Percentiles rank a stretch among this genome's conserved stretches.
Conservation (phyloP, 1,140 invertebrate genomes). For the Drosophila asahinai region DNA sequence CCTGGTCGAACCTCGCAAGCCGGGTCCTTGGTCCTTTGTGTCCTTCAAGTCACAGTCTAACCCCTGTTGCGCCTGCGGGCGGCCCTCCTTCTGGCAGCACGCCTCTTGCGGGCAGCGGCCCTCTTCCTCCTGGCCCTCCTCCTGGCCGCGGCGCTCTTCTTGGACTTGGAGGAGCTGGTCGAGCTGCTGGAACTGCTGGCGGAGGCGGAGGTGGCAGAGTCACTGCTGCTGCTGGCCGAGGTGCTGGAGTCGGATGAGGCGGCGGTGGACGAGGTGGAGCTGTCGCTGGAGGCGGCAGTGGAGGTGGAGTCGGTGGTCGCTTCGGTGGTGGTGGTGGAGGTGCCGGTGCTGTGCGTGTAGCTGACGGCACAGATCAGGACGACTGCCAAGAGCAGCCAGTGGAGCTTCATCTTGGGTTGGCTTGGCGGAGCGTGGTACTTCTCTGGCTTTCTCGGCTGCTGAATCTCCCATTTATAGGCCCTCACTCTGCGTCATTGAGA, state of each 20-base stretch:
- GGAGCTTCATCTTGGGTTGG: slow-evolving; percentile 25
- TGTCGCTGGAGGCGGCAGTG: not conserved
- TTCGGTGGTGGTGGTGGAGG: not conserved
- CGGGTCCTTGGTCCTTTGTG: not conserved
- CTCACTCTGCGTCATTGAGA: slow-evolving; percentile 28
- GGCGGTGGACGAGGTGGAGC: not conserved
- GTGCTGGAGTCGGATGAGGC: slow-evolving; percentile 6
- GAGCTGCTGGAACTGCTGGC: slow-evolving; percentile 8
- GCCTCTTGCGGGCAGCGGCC: slow-evolving; percentile 8
- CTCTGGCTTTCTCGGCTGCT: slow-evolving; percentile 7
- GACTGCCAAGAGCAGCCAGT: slow-evolving; percentile 32
- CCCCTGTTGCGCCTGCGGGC: slow-evolving; percentile 21
- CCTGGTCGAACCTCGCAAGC: not conserved
- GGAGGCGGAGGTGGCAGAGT: slow-evolving; percentile 3
- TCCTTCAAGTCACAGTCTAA: not conserved
- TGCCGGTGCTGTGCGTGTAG: not conserved
- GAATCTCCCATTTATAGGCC: slow-evolving; percentile 34
- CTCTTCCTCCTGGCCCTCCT: not conserved
- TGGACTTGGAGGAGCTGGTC: slow-evolving; percentile 3
- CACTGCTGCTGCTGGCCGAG: slow-evolving; percentile 5
- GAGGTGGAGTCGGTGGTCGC: not conserved
- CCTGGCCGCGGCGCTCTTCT: slow-evolving; percentile 10
- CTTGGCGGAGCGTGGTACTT: not conserved
- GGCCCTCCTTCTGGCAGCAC: slow-evolving; percentile 14
- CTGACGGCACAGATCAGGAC: slow-evolving; percentile 19